A percentile compares a stretch with the other conserved stretches of the same genome.
Evolutionary conservation across 92 coral and sea anemone species (phyloP).

Genomic region (Actinostola sp.): DNA sequence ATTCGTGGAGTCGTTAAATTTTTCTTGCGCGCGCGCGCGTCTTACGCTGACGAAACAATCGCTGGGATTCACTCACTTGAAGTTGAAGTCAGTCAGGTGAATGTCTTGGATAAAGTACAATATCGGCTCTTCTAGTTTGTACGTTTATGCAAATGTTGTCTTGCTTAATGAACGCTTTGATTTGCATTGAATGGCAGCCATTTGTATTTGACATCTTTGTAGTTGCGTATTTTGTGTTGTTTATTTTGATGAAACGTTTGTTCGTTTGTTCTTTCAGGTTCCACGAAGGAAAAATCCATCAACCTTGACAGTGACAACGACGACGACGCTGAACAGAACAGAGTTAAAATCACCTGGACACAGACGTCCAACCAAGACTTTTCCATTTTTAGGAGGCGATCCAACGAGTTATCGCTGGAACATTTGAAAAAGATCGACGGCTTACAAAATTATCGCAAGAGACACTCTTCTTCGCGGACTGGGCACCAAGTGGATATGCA

Average conservation of each 20-base stretch:
- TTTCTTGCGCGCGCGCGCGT: not conserved
- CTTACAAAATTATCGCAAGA: too few relatives aligned
- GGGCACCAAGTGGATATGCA: too few relatives aligned
- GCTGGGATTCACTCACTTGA: not conserved
- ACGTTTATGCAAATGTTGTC: too few relatives aligned
- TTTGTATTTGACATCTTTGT: not conserved
- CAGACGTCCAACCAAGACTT: not conserved
- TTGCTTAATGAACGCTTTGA: too few relatives aligned
- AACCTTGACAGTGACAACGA: slow-evolving; percentile 22
- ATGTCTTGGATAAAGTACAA: too few relatives aligned
- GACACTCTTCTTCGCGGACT: too few relatives aligned
- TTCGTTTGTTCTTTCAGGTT: slow-evolving; percentile 8
- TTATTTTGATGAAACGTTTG: not conserved
- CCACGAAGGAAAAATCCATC: slow-evolving; percentile 8
- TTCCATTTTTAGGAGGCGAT: not conserved
- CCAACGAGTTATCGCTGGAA: not conserved
- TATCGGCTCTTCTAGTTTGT: too few relatives aligned
- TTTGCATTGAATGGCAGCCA: too few relatives aligned
- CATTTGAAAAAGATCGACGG: not conserved
- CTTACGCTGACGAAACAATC: slow-evolving; percentile 27
- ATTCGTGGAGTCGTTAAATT: not conserved
- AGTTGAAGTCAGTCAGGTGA: too few relatives aligned
- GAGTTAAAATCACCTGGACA: not conserved
- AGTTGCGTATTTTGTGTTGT: not conserved
- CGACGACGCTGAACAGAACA: not conserved